These are phyloP conservation scores for Toxostoma redivivum DNA, from an alignment of 2,113 vertebrate genomes.

Conservation along the genomic window DNA sequence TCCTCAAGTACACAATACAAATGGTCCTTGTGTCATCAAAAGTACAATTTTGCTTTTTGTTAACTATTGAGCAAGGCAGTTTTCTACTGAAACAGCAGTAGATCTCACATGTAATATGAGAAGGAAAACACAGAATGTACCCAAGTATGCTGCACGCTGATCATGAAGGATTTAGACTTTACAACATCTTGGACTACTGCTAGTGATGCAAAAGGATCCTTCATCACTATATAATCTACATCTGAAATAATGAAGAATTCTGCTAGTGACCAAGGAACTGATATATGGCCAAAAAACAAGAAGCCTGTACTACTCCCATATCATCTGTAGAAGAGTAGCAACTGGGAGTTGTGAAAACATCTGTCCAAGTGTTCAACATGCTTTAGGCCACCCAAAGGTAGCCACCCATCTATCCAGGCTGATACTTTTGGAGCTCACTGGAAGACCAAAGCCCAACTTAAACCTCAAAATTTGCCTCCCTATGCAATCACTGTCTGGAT, in stretches of 20 bases:
- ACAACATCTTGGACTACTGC: background rate
- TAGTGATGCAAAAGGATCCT: background rate
- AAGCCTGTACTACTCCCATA: background rate
- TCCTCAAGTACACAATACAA: background rate
- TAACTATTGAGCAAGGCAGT: background rate
- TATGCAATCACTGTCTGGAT: background rate
- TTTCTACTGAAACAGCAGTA: background rate
- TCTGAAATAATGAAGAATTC: background rate
- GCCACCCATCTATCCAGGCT: background rate
- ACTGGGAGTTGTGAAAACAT: background rate
- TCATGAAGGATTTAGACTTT: background rate
- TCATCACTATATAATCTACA: background rate
- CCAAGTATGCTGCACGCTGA: accelerated
- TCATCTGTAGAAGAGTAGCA: background rate
- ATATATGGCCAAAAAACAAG: background rate
- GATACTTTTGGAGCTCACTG: background rate
- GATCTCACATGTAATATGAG: background rate
- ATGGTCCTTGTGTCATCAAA: background rate
- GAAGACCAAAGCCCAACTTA: background rate
- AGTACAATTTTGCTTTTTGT: background rate
- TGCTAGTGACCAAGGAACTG: background rate
- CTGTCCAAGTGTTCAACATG: background rate
- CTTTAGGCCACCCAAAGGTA: background rate
- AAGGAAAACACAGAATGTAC: background rate
- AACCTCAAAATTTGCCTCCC: background rate